Evolutionary conservation across 1,140 invertebrate species (phyloP).

Genomic region (Drosophila equinoxialis): DNA sequence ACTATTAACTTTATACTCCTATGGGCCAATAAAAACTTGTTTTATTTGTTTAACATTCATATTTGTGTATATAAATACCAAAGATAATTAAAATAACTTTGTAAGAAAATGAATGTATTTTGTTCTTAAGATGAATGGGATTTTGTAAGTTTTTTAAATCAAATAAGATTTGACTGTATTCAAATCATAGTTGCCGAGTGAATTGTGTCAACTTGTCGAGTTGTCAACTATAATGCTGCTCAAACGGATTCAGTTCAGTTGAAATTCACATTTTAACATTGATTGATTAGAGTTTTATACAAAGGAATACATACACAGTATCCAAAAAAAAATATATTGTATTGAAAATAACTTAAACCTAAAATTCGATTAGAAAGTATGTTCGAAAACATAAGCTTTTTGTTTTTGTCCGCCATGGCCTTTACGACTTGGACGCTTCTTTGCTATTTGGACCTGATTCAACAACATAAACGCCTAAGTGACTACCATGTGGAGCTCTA

Average conservation of each 20-base stretch:
- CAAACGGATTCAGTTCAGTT: neutral
- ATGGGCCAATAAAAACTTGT: too few species aligned
- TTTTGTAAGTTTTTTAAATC: too few species aligned
- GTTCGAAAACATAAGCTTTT: conserved; percentile 63
- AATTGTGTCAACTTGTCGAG: neutral
- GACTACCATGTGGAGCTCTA: conserved; percentile 53
- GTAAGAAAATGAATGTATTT: too few species aligned
- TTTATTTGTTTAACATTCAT: too few species aligned
- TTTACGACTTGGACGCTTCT: conserved; percentile 53
- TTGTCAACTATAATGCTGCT: neutral
- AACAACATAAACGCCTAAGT: conserved; percentile 18
- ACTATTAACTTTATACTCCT: too few species aligned
- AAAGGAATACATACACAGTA: neutral
- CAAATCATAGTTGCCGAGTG: neutral
- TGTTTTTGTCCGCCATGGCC: conserved; percentile 54
- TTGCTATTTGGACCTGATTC: conserved; percentile 48
- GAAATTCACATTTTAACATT: neutral
- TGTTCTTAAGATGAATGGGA: too few species aligned
- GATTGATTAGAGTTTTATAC: conserved; percentile 6
- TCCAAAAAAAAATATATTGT: conserved; percentile 16
- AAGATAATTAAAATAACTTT: too few species aligned
- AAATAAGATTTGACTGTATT: too few species aligned
- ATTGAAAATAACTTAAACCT: conserved; percentile 18
- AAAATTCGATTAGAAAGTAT: conserved; percentile 31
- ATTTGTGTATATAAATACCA: too few species aligned